phyloP scores from a whole-genome alignment of 1,140 invertebrate species.

The Drosophila ambigua region DNA sequence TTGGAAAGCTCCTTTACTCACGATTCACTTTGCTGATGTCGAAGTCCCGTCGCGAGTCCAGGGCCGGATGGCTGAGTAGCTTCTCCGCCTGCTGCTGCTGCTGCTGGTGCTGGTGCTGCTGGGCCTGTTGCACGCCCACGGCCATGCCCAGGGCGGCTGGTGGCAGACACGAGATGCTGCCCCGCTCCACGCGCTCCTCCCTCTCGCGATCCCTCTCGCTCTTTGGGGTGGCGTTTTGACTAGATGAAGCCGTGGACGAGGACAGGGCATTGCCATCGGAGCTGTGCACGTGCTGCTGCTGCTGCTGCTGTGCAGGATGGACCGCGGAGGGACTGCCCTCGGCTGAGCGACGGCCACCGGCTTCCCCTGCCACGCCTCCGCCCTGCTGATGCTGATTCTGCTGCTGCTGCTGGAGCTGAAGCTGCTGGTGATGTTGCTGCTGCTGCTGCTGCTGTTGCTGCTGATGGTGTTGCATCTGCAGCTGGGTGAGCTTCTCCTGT shows the following conservation, averaged over 20 bases:
- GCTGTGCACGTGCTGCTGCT: constrained; percentile 15
- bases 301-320: constrained; percentile 27
- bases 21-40: constrained; percentile 82
- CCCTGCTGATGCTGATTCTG: constrained; percentile 22
- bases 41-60: constrained; percentile 74
- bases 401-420: constrained; percentile 44
- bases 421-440: constrained; percentile 47
- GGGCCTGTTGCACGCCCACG: constrained; percentile 65
- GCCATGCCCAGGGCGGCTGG: constrained; percentile 74
- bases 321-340: constrained; percentile 55
- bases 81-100: constrained; percentile 70
- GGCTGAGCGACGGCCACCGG: constrained; percentile 59
- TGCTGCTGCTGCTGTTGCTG: constrained; percentile 69
- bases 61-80: constrained; percentile 66
- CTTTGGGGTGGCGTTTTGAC: constrained; percentile 77
- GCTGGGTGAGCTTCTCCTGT: constrained; percentile 76
- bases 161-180: constrained; percentile 79
- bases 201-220: constrained; percentile 41
- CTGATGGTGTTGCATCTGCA: constrained; percentile 80
- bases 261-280: constrained; percentile 54
- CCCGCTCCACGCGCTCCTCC: constrained; percentile 44
- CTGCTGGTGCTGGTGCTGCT: constrained; percentile 68
- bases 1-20: constrained; percentile 57
- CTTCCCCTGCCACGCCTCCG: constrained; percentile 7
- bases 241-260: constrained; percentile 68